These are phyloP conservation scores for Bovichtus variegatus DNA, from an alignment of 2,797 vertebrate genomes.

Conservation along the genomic window DNA sequence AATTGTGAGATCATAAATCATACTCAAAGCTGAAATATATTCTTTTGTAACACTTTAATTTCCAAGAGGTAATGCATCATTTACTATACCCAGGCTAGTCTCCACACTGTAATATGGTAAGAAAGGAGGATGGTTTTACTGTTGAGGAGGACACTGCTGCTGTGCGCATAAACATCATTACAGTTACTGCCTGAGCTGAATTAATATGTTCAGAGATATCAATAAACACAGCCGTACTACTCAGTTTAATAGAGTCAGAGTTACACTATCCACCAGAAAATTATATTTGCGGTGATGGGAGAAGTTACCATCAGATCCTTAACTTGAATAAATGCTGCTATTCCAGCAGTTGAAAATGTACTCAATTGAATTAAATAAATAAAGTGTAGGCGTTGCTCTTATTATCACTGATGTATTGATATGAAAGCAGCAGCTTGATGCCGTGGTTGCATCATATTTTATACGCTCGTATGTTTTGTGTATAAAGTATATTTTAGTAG, in stretches of 20 bases:
- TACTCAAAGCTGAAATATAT: constrained; percentile 28
- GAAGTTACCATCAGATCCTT: not conserved
- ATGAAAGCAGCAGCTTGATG: not conserved
- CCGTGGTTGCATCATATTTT: not conserved
- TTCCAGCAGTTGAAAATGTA: not conserved
- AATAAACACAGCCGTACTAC: constrained; percentile 7
- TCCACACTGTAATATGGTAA: constrained; percentile 1
- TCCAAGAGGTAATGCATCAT: constrained; percentile 39
- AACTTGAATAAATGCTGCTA: not conserved
- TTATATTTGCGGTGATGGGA: not conserved
- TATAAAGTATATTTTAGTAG: not conserved
- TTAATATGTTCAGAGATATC: constrained; percentile 13
- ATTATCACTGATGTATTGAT: not conserved
- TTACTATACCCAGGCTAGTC: not conserved
- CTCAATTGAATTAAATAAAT: no score
- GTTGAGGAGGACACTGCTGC: constrained; percentile 1
- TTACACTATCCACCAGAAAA: not conserved
- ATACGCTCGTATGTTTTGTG: not conserved
- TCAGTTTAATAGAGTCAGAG: constrained; percentile 12
- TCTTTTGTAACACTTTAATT: constrained; percentile 27
- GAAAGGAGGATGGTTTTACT: not conserved
- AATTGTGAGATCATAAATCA: constrained; percentile 38
- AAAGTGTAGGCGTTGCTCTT: no score
- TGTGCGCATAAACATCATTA: constrained; percentile 6
- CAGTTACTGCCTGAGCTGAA: constrained; percentile 17